Base-by-base conservation (phyloP, 1,140 invertebrate genomes). In the Hermatobates lingyangjiaoensis region DNA sequence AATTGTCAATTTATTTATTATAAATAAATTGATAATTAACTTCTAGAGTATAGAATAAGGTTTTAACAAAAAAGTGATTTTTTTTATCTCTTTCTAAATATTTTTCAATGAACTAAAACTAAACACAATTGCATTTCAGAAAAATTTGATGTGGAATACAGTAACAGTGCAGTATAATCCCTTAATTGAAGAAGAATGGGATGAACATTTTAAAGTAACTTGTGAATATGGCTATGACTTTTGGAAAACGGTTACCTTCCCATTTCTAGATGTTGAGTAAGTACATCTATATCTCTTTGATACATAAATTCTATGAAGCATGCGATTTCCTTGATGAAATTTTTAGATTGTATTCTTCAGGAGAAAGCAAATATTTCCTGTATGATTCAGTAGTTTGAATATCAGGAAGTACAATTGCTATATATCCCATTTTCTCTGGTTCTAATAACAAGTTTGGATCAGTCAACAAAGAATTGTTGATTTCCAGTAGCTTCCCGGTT, bases 131-230 rank as follows among this genome's bases (percentile, higher is more conserved):
- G n/a, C n/a, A 39, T 64, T 69, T 39, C 66, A 84, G 79, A 85
- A 91, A 77, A 90, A 92, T 66, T 79, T 91, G 55, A 92, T 92
- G 88, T 92, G 88, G 87, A 93, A 93, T 64, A 93, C 88, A 1
- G 81, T 92, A 34, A 92, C 87, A 1, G 87, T 92, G 23, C 89
- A 93, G 61, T 94, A 94, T 67, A 93, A 92, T 68, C 77, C 87
- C 0, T 64, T 92, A 45, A 93, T 94, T 53, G 88, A 94, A 63
- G 88, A 92, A 64, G 88, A 93, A 63, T 87, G 84, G 68, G 88
- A 94, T 65, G 88, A 94, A 60, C 88, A 94, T 62, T 93, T 92
- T 63, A 88, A 89, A 67, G 87, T 93, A n/a, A 92, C 88, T 4
- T 94, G 89, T 66, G 88, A 93, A 66, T 94, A 93, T 63, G 89